Base-by-base conservation (phyloP, 2,797 vertebrate species). In the Tenualosa ilisha region DNA sequence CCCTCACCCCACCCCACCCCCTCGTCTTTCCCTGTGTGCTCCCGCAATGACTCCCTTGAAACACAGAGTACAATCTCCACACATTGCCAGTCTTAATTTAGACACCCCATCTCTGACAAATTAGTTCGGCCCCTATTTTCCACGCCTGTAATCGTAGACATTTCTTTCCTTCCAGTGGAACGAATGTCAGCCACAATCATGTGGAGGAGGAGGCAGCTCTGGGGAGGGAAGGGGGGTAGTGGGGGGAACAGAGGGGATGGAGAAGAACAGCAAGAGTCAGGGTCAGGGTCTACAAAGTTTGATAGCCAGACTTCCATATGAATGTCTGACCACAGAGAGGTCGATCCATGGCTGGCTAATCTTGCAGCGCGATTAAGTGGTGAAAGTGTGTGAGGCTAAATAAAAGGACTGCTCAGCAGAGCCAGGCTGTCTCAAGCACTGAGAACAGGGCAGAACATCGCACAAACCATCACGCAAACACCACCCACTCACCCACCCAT, bases 361-460 rank as follows among this genome's bases (percentile, higher is more conserved):
- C 72, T 79, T 24, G 15, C 72, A 51, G 24, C 37, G 81, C 0
- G 26, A 82, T 63, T 54, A 75, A 84, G 81, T 22, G 51, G 81
- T 81, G 85, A 40, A 84, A 83, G 49, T 63, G 65, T 54, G 65
- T 81, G 51, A 82, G 72, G 81, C 75, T 87, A 75, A 87, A 88
- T 87, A 81, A 88, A 72, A 72, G 68, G 37, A 59, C 53, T 49
- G n/a, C 50, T 85, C 49, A 81, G 46, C 82, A 63, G 50, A 8
- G n/a, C 75, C 53, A 82, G 56, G 24, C 63, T 15, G 15, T 75
- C 31, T 12, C 31, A 75, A 43, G 31, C 13, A 75, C 17, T 79
- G 11, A 79, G 54, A 82, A 53, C 8, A 1, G 56, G 75, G 46
- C 17, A 83, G 56, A 83, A 83, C 63, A 72, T 56, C 56, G 50